A percentile compares a stretch with the other conserved stretches of the same genome.
phyloP scores from a whole-genome alignment of 2,113 vertebrate species.

The Hucho hucho region DNA sequence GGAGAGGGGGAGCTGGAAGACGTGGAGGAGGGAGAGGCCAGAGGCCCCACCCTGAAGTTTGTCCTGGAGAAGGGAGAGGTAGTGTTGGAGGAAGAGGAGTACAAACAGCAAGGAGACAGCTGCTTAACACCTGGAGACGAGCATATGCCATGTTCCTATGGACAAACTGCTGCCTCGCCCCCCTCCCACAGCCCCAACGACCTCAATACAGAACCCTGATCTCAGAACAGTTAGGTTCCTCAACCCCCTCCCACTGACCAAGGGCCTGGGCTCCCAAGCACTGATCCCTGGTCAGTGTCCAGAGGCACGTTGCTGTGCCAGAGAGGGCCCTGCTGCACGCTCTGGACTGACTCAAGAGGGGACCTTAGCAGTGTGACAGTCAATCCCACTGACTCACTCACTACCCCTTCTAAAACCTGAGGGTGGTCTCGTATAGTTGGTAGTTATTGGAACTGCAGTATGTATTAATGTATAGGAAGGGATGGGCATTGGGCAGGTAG shows the following conservation, averaged over 20 bases:
- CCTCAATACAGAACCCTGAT: conserved; percentile 41
- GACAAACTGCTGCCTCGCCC: not conserved
- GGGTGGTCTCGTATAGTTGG: not conserved
- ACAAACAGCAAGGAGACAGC: conserved; percentile 13
- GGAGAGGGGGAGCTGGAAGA: conserved; percentile 61
- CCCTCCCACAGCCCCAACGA: conserved; percentile 10
- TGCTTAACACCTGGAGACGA: conserved; percentile 30
- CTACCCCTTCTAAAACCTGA: not conserved
- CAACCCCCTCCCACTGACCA: not conserved
- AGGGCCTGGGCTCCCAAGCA: not conserved
- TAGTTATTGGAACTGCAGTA: not conserved
- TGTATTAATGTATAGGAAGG: not conserved
- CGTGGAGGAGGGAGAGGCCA: conserved; percentile 28
- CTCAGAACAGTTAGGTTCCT: conserved; percentile 8
- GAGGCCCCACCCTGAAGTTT: conserved; percentile 65
- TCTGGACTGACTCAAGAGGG: not conserved
- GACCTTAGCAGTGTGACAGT: too few species aligned
- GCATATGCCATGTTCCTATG: conserved; percentile 21
- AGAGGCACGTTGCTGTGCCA: not conserved
- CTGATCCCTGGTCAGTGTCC: conserved; percentile 15
- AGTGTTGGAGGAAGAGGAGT: conserved; percentile 41
- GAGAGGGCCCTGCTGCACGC: not conserved
- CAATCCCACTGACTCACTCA: not conserved
- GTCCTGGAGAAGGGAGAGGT: conserved; percentile 59
- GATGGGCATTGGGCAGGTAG: too few species aligned